These are phyloP conservation scores for Andrena praecox DNA, from an alignment of 2,888 invertebrate genomes.

Conservation along the genomic window DNA sequence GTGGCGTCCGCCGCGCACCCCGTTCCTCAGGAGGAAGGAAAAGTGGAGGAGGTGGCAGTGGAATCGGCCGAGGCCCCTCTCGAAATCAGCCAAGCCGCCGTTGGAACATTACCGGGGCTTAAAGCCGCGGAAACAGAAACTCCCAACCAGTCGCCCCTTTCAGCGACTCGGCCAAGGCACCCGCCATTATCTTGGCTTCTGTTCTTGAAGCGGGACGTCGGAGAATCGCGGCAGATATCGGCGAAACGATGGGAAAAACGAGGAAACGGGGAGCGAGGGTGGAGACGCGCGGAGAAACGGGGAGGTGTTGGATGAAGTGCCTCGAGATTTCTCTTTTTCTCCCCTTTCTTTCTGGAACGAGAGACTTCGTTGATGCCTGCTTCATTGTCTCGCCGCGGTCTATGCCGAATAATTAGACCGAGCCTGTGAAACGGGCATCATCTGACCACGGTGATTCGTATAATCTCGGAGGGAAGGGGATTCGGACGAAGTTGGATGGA, in stretches of 20 bases:
- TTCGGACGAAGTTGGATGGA: not conserved
- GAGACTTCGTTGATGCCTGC: not conserved
- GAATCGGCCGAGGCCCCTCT: constrained; percentile 30
- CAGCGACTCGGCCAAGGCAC: constrained; percentile 27
- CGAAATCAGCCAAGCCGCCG: constrained; percentile 55
- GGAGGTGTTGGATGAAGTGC: constrained; percentile 1
- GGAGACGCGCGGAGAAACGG: constrained; percentile 1
- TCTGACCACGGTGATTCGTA: constrained; percentile 32
- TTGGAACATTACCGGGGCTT: constrained; percentile 47
- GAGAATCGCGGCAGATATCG: constrained; percentile 8
- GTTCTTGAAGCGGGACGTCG: constrained; percentile 13
- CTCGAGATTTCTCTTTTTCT: constrained; percentile 6
- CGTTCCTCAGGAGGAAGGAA: not conserved
- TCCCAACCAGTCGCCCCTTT: constrained; percentile 41
- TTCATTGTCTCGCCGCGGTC: constrained; percentile 26
- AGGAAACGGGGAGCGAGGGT: not conserved
- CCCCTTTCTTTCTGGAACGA: not conserved
- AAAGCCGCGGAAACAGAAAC: constrained; percentile 39
- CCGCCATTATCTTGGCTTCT: constrained; percentile 51
- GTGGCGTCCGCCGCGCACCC: constrained; percentile 41
- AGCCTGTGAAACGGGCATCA: constrained; percentile 2
- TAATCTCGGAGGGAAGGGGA: not conserved
- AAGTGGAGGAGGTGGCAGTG: constrained; percentile 34
- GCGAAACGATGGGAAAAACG: not conserved
- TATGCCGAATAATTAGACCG: constrained; percentile 42